A percentile compares a stretch with the other conserved stretches of the same genome.
phyloP scores from a whole-genome alignment of 1,140 invertebrate species.

The Branchinecta lynchi region DNA sequence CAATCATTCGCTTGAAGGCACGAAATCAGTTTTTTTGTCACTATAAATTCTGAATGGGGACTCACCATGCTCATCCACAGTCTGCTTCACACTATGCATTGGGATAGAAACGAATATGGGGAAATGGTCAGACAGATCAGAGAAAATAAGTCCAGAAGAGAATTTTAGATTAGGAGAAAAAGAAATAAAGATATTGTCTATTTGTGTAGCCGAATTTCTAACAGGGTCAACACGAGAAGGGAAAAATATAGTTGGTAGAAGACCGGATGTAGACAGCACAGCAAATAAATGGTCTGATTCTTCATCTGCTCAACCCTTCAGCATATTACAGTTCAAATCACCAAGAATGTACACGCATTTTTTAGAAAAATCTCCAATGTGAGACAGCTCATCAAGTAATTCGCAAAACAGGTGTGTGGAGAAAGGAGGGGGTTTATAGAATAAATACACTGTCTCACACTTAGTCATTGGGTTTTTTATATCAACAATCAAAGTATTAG shows the following conservation, averaged over 20 bases:
- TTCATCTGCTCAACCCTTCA: neutral
- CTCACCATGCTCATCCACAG: neutral
- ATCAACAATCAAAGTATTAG: too few relatives aligned
- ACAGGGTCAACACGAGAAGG: neutral
- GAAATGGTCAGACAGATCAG: conserved; percentile 3
- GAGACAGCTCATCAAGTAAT: too few relatives aligned
- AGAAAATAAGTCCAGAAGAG: neutral
- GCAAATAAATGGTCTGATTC: conserved; percentile 3
- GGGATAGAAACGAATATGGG: neutral
- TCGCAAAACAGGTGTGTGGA: too few relatives aligned
- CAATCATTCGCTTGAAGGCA: neutral
- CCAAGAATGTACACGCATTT: neutral
- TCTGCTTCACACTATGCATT: neutral
- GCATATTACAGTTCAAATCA: conserved; percentile 1
- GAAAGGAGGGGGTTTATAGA: too few relatives aligned
- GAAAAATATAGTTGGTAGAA: conserved; percentile 8
- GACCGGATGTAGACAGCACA: neutral
- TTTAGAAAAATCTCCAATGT: too few relatives aligned
- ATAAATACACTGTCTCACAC: too few relatives aligned
- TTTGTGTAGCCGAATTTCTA: neutral
- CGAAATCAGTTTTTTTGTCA: neutral
- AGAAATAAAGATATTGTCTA: neutral
- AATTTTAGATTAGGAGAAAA: conserved; percentile 1
- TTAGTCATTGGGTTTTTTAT: too few relatives aligned
- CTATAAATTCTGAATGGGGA: neutral